Conservation (phyloP, 2,797 vertebrate genomes). For the Ispidina lecontei region DNA sequence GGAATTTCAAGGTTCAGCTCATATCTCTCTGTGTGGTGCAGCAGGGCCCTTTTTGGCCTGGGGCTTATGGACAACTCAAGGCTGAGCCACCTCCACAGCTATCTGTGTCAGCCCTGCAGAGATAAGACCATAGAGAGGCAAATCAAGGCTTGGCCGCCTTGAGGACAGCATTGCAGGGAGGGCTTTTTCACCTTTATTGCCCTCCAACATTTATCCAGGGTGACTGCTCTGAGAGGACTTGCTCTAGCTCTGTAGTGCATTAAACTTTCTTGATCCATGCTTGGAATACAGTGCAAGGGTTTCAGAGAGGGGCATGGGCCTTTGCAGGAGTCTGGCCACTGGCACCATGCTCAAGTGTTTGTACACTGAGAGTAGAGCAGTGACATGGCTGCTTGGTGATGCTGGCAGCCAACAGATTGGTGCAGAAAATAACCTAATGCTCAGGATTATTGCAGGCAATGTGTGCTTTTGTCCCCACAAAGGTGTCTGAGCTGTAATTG, state of each 20-base stretch:
- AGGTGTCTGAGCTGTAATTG: neutral
- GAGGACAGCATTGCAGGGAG: rapidly evolving
- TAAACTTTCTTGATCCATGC: neutral
- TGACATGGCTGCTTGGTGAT: neutral
- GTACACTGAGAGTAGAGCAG: neutral
- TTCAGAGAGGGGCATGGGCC: neutral
- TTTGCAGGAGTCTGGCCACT: rapidly evolving
- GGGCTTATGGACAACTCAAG: too few relatives aligned
- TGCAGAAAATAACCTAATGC: neutral
- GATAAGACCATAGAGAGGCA: too few relatives aligned
- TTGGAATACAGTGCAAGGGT: rapidly evolving
- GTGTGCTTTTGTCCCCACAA: rapidly evolving
- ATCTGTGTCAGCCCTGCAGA: too few relatives aligned
- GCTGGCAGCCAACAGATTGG: neutral
- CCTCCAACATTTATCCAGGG: rapidly evolving
- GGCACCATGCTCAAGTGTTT: rapidly evolving
- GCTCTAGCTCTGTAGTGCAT: rapidly evolving
- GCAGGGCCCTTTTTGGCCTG: too few relatives aligned
- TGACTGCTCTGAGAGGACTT: too few relatives aligned
- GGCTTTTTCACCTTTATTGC: neutral
- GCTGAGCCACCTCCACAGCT: too few relatives aligned
- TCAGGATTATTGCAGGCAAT: neutral
- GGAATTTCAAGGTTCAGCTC: too few relatives aligned
- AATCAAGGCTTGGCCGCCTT: too few relatives aligned
- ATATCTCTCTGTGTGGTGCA: too few relatives aligned